These are phyloP conservation scores for Aphaenogaster rudis DNA, from an alignment of 1,140 invertebrate genomes.

Conservation along the genomic window DNA sequence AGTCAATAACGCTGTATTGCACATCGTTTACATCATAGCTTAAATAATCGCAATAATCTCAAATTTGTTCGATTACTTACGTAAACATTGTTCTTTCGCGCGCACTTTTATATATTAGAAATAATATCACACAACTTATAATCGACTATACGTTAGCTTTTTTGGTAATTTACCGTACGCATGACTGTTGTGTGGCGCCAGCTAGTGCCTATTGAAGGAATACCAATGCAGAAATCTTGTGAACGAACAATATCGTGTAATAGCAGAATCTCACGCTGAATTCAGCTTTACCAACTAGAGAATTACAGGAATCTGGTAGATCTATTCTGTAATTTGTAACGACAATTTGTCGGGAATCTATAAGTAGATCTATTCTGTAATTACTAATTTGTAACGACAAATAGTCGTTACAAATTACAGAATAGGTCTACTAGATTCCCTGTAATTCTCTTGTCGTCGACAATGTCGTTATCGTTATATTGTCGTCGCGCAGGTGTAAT, in stretches of 20 bases:
- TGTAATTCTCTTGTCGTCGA: too few species aligned
- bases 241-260: not conserved
- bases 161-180: not conserved
- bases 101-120: not conserved
- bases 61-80: slow-evolving; percentile 5
- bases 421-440: too few species aligned
- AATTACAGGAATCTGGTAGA: not conserved
- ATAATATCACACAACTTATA: not conserved
- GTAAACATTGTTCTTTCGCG: not conserved
- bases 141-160: not conserved
- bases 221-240: not conserved
- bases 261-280: not conserved
- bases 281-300: not conserved
- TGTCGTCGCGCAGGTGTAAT: too few species aligned
- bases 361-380: too few species aligned
- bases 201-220: not conserved
- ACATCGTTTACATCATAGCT: not conserved
- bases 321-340: too few species aligned
- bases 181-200: not conserved
- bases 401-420: too few species aligned
- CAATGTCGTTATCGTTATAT: too few species aligned
- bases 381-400: too few species aligned
- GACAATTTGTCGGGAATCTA: too few species aligned
- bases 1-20: not conserved
- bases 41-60: not conserved